phyloP scores from a whole-genome alignment of 2,113 vertebrate species.

The Sinocyclocheilus grahami region DNA sequence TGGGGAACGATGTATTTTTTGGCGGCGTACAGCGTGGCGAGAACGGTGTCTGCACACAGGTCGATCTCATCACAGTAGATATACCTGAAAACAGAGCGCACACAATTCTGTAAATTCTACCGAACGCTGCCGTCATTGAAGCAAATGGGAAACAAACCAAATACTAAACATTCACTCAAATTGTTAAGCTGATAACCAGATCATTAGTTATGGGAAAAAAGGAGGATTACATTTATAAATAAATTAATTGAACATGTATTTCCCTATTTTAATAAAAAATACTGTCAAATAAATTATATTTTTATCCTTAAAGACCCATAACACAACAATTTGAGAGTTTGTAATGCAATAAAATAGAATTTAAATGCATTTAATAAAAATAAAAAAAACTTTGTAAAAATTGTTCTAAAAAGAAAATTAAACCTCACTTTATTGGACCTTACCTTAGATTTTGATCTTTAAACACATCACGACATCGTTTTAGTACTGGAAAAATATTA shows the following conservation, averaged over 20 bases:
- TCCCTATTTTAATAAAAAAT: neutral
- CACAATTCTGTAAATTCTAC: too few relatives aligned
- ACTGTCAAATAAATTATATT: neutral
- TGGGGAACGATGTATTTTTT: constrained; percentile 99
- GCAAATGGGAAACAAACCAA: neutral
- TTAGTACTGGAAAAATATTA: too few relatives aligned
- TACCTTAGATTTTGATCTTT: too few relatives aligned
- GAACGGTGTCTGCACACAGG: constrained; percentile 92
- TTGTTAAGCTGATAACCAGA: neutral
- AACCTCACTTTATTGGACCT: too few relatives aligned
- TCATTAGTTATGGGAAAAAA: neutral
- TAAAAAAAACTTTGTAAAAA: too few relatives aligned
- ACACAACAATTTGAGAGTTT: neutral
- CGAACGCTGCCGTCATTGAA: neutral
- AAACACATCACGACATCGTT: too few relatives aligned
- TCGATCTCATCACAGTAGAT: constrained; percentile 99
- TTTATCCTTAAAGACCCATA: neutral
- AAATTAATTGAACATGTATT: neutral
- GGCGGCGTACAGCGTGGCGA: constrained; percentile 97
- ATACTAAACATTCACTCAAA: neutral
- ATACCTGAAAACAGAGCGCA: constrained; percentile 77
- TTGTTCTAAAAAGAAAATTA: too few relatives aligned
- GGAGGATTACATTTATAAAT: neutral
- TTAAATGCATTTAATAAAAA: too few relatives aligned
- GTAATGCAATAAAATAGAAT: neutral